Evolutionary conservation across 1,140 invertebrate species (phyloP), one percentile per base, ranked within the genome.

Genomic region (Drosophila sproati): DNA sequence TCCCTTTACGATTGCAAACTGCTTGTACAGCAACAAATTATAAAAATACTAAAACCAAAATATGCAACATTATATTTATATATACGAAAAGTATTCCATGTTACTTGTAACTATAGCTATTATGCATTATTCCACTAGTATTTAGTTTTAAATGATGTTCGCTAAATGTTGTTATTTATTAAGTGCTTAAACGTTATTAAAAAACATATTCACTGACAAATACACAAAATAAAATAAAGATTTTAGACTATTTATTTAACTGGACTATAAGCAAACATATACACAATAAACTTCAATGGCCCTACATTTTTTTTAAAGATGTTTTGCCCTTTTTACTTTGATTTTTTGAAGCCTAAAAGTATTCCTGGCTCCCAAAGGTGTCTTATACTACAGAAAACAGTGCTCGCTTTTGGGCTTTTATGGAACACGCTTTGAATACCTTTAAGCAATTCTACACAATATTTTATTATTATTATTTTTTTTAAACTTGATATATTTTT

Each of bases 21-120:
- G 10, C 71, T 47, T 66, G 62, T 57, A 66, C 51, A 51, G 61
- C 51, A 70, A 50, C 39, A 31, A 41, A 45, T 20, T 32, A 68
- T 37, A 32, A 12, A 52, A 59, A 52, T 2, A 51, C 37, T 10
- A 71, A 37, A 41, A 41, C 20, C 10, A 45, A 32, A 35, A 5
- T 31, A 20, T 20, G 20, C 20, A 20, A 20, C 45, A 10, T 31
- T 50, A 69, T 20, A 52, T 37, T 52, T 51, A 35, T 55, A 12
- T 45, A 57, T 51, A 78, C 74, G 39, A 39, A 54, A 79, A 86
- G 82, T 86, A 86, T 86, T 86, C 51, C 47, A 37, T 54, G 43
- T 73, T 61, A 73, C 31, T 75, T 71, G 48, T 64, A 56, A 7
- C 34, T 45, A 29, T 73, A 73, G 31, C 37, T 35, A 67, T 67